Percentiles rank a stretch among this genome's conserved stretches.
Evolutionary conservation across 2,888 invertebrate species (phyloP).

Genomic region (Diarsia rubi): DNA sequence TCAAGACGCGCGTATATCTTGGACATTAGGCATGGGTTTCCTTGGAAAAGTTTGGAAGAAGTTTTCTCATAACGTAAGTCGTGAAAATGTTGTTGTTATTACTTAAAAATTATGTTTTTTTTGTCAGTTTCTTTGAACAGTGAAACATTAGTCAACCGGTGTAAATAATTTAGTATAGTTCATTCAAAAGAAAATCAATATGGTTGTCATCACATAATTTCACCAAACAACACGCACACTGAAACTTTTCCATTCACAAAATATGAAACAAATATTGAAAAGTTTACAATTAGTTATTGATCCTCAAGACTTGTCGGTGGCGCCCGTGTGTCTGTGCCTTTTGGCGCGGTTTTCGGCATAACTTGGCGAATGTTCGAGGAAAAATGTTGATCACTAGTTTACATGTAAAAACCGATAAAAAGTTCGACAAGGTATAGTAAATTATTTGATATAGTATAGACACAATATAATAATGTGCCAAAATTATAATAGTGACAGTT

Average conservation of each 20-base stretch:
- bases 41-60: slow-evolving; percentile 76
- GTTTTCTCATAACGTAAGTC: slow-evolving; percentile 74
- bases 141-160: background rate
- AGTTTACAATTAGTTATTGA: slow-evolving; percentile 47
- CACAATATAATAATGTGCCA: slow-evolving; percentile 1
- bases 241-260: slow-evolving; percentile 44
- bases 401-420: slow-evolving; percentile 20
- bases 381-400: slow-evolving; percentile 47
- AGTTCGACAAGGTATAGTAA: background rate
- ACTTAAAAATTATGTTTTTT: background rate
- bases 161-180: slow-evolving; percentile 13
- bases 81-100: background rate
- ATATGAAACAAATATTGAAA: slow-evolving; percentile 37
- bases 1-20: slow-evolving; percentile 63
- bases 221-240: slow-evolving; percentile 16
- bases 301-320: slow-evolving; percentile 32
- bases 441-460: background rate
- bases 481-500: slow-evolving; percentile 9
- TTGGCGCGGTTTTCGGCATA: slow-evolving; percentile 45
- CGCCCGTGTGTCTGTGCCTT: slow-evolving; percentile 51
- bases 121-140: background rate
- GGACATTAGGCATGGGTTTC: slow-evolving; percentile 73
- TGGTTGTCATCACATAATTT: slow-evolving; percentile 11
- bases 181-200: slow-evolving; percentile 25
- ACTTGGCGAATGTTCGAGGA: slow-evolving; percentile 34